phyloP scores from a whole-genome alignment of 2,797 vertebrate species.

The Ctenopoma kingsleyae region DNA sequence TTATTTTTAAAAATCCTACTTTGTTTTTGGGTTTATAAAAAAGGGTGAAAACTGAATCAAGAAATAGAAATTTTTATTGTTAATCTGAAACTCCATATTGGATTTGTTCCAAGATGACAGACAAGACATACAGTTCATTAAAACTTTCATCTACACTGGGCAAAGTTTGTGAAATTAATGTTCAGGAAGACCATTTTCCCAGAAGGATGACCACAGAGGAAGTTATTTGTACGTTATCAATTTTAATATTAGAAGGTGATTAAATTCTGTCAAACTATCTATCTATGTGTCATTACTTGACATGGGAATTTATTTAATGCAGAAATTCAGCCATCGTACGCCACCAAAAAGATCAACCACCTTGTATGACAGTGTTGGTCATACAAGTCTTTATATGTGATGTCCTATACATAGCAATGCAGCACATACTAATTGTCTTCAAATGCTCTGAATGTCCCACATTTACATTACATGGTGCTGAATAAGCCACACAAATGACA shows the following conservation, averaged over 20 bases:
- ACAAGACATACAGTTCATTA: conserved; percentile 51
- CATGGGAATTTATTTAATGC: conserved; percentile 56
- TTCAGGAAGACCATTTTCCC: conserved; percentile 59
- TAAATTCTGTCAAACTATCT: conserved; percentile 66
- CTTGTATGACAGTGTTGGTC: conserved; percentile 16
- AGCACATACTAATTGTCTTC: conserved; percentile 9
- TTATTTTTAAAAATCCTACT: too few relatives aligned
- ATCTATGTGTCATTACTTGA: conserved; percentile 56
- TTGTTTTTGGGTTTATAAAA: too few relatives aligned
- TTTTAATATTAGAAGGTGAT: conserved; percentile 68
- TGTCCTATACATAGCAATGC: not conserved
- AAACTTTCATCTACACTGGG: conserved; percentile 51
- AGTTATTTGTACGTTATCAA: conserved; percentile 63
- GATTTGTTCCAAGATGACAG: conserved; percentile 20
- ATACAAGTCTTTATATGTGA: conserved; percentile 26
- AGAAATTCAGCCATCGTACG: conserved; percentile 17
- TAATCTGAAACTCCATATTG: not conserved
- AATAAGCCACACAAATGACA: conserved; percentile 23
- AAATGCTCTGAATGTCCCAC: not conserved
- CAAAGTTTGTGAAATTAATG: conserved; percentile 59
- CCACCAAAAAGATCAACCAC: conserved; percentile 48
- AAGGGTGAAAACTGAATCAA: not conserved
- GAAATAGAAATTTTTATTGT: not conserved
- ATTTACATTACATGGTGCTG: conserved; percentile 7
- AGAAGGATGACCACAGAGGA: conserved; percentile 44